Evolutionary conservation across 2,888 invertebrate genomes (phyloP).

Genomic region (Protophormia terraenovae): DNA sequence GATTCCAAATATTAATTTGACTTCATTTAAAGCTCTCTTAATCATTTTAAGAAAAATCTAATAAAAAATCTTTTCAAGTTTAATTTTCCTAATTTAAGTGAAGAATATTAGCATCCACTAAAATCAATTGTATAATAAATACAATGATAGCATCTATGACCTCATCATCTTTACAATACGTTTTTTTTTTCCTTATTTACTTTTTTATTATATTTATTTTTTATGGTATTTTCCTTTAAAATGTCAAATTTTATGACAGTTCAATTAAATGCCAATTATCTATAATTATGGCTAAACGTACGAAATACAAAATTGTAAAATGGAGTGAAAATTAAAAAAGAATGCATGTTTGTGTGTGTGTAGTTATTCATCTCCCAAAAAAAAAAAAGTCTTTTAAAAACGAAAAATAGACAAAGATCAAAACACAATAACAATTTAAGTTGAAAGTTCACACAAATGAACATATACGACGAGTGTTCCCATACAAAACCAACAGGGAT

Average conservation of each 20-base stretch:
- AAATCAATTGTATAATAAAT: conserved; percentile 1
- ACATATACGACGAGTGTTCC: not conserved
- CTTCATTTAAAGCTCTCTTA: not conserved
- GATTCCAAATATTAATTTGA: not conserved
- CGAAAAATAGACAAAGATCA: not conserved
- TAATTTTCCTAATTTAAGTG: not conserved
- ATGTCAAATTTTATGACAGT: conserved; percentile 69
- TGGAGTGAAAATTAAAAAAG: not conserved
- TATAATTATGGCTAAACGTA: conserved; percentile 64
- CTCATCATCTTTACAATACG: not conserved
- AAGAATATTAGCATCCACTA: conserved; percentile 23
- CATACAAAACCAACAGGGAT: not conserved
- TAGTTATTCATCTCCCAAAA: not conserved
- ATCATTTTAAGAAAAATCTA: not conserved
- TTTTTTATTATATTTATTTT: conserved; percentile 19
- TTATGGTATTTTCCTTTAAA: conserved; percentile 45
- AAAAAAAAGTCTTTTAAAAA: no score
- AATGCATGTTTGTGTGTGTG: conserved; percentile 24
- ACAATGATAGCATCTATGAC: not conserved
- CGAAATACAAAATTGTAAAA: conserved; percentile 38
- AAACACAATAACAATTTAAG: conserved; percentile 38
- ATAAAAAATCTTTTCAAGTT: not conserved
- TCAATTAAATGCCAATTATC: conserved; percentile 72
- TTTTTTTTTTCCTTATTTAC: no score
- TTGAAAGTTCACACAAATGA: conserved; percentile 17